A percentile compares a stretch with the other conserved stretches of the same genome.
phyloP scores from a whole-genome alignment of 2,797 vertebrate species.

The Rhabdomys pumilio region DNA sequence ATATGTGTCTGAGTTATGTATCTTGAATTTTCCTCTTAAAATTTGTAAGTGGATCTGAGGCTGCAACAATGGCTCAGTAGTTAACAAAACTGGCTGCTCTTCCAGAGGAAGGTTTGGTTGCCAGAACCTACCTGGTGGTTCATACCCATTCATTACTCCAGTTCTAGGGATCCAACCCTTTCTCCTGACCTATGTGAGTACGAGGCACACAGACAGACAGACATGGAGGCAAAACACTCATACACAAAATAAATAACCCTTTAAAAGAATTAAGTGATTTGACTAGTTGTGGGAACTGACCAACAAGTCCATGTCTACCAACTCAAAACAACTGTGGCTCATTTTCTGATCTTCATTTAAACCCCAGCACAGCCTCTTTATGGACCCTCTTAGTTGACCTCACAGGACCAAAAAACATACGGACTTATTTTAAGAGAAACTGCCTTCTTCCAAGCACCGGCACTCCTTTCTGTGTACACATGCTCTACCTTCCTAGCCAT shows the following conservation, averaged over 20 bases:
- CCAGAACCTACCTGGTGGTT: not conserved
- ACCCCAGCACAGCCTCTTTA: not conserved
- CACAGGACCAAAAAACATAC: not conserved
- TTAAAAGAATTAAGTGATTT: conserved; percentile 35
- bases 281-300: not conserved
- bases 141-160: not conserved
- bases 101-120: not conserved
- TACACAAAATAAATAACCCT: not conserved
- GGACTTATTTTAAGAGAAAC: not conserved
- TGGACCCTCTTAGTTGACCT: not conserved
- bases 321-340: not conserved
- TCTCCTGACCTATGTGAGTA: not conserved
- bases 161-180: not conserved
- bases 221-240: not conserved
- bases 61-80: not conserved
- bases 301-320: not conserved
- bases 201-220: not conserved
- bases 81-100: not conserved
- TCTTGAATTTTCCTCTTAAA: conserved; percentile 64
- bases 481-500: not conserved
- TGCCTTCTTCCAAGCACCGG: not conserved
- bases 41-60: not conserved
- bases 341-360: not conserved
- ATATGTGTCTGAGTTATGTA: not conserved
- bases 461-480: not conserved